Evolutionary conservation across 2,888 invertebrate species (phyloP).

Genomic region (Cryptosula pallasiana): DNA sequence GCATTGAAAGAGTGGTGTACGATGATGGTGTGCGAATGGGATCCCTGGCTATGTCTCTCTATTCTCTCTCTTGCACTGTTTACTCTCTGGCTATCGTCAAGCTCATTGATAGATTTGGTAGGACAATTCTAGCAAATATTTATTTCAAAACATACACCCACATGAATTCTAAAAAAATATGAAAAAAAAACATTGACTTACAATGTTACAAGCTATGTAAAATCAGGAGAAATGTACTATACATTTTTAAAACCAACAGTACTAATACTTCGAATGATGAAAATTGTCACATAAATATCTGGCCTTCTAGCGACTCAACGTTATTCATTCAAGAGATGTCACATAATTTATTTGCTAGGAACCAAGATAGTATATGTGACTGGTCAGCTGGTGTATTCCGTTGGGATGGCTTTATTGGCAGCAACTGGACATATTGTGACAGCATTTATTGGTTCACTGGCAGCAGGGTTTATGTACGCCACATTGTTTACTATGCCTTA

Average conservation of each 20-base stretch:
- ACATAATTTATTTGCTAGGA: conserved; percentile 60
- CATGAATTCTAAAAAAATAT: no score
- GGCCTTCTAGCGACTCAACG: no score
- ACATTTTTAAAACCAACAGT: no score
- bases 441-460: conserved; percentile 60
- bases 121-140: conserved; percentile 32
- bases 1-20: conserved; percentile 57
- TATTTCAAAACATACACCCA: no score
- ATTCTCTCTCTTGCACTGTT: conserved; percentile 84
- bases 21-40: conserved; percentile 90
- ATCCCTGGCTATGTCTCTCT: conserved; percentile 87
- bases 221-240: no score
- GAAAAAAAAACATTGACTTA: no score
- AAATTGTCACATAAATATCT: no score
- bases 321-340: no score
- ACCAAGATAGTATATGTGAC: conserved; percentile 81
- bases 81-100: conserved; percentile 84
- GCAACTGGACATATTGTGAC: conserved; percentile 58
- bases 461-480: conserved; percentile 94
- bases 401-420: conserved; percentile 83
- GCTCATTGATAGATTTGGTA: conserved; percentile 67
- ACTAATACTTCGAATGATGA: no score
- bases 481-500: conserved; percentile 97
- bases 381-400: conserved; percentile 79
- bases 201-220: no score